Conservation (phyloP, 1,140 invertebrate genomes). For the Agrypnia vestita region DNA sequence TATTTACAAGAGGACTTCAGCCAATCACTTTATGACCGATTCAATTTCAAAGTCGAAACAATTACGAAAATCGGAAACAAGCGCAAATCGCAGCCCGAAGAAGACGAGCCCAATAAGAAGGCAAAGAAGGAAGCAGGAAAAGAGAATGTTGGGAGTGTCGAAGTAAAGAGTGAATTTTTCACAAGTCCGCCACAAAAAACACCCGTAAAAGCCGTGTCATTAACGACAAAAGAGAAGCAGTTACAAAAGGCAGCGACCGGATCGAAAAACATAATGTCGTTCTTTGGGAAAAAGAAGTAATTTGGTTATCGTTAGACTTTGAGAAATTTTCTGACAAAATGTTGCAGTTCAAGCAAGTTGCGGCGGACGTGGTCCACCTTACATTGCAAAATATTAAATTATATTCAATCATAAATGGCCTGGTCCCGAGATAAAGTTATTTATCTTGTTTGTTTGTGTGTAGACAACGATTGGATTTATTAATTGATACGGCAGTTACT, state of each 20-base stretch:
- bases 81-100: slow-evolving; percentile 71
- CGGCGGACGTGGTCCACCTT: background rate
- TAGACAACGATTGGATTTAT: no score
- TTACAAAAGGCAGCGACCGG: slow-evolving; percentile 82
- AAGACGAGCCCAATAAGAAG: slow-evolving; percentile 63
- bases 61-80: slow-evolving; percentile 73
- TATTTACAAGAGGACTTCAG: slow-evolving; percentile 79
- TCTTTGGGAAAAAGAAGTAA: slow-evolving; percentile 74
- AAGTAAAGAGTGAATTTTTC: slow-evolving; percentile 42
- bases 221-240: slow-evolving; percentile 80
- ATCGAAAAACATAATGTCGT: slow-evolving; percentile 82
- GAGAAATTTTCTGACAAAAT: background rate
- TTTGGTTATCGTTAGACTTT: background rate
- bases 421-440: no score
- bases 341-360: background rate
- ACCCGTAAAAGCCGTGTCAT: slow-evolving; percentile 67
- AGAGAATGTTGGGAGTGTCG: slow-evolving; percentile 7
- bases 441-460: no score
- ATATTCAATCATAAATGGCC: no score
- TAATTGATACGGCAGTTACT: no score
- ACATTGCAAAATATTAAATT: background rate
- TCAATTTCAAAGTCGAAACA: slow-evolving; percentile 77
- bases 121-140: slow-evolving; percentile 61
- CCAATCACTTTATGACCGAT: slow-evolving; percentile 74
- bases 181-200: background rate